Conservation (phyloP, 2,888 invertebrate genomes). For the Tipula vernalis region DNA sequence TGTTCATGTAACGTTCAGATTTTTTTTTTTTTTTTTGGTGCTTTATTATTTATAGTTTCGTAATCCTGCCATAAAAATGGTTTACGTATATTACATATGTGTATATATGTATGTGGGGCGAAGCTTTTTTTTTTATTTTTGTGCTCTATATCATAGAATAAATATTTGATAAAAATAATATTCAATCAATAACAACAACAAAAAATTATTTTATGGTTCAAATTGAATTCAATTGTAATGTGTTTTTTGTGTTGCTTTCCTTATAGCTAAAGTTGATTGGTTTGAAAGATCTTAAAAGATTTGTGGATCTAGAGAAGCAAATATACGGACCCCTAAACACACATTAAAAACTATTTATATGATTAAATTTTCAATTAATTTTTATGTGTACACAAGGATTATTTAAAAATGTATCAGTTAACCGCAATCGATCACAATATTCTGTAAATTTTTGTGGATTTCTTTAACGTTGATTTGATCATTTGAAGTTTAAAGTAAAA, state of each 20-base stretch:
- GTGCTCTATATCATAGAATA: not conserved
- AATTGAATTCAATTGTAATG: not conserved
- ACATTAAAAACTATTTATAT: not conserved
- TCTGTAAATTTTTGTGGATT: no score
- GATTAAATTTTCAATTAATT: not conserved
- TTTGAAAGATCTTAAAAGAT: not conserved
- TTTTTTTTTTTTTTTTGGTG: not conserved
- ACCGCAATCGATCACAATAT: not conserved
- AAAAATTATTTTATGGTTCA: not conserved
- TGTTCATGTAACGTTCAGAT: not conserved
- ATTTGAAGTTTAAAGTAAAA: no score
- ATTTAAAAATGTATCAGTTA: not conserved
- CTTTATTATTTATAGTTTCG: not conserved
- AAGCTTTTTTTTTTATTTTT: not conserved
- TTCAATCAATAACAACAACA: not conserved
- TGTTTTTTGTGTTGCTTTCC: not conserved
- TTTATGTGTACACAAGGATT: not conserved
- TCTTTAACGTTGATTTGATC: no score
- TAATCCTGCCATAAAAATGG: not conserved
- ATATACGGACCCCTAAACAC: not conserved
- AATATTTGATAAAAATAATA: not conserved
- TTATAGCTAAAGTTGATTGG: not conserved
- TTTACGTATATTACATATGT: not conserved
- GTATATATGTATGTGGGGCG: not conserved
- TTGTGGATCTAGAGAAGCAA: not conserved